Evolutionary conservation across 2,888 invertebrate species (phyloP), one percentile per base, ranked within the genome.

Genomic region (Keiferia lycopersicella): DNA sequence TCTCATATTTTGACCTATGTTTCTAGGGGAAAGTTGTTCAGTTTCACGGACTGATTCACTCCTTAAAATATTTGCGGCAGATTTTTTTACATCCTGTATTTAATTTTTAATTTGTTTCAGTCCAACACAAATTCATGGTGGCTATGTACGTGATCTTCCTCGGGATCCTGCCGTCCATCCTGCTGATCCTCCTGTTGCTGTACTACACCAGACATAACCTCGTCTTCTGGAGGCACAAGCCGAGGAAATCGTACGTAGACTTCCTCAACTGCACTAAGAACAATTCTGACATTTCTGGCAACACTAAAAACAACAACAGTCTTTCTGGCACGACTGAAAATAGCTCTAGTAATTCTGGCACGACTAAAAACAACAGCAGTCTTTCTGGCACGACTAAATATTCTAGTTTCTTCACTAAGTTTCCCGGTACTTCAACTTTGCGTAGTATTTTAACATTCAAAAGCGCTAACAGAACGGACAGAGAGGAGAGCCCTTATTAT

Each of bases 71-170:
- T n/a, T n/a, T n/a, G n/a, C n/a, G n/a, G n/a, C n/a, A n/a, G n/a
- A n/a, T n/a, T n/a, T n/a, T n/a, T n/a, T n/a, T n/a, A n/a, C n/a
- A n/a, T n/a, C n/a, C n/a, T n/a, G n/a, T n/a, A n/a, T n/a, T n/a
- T n/a, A n/a, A 20, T 20, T 56, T 59, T 45, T 71, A 50, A 39
- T 66, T 67, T 58, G 75, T 73, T 67, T 41, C 93, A 97, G 97
- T 95, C 69, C 93, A 94, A 80, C 93, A 93, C 71, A 95, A 94
- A 75, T 94, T 97, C 82, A 94, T 96, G 80, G 95, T 96, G 67
- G 96, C 96, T 39, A 93, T 98, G 92, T 96, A 96, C 84, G 94
- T 98, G 70, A 94, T 98, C 74, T 97, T 98, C 94, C 93, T 98
- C 73, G 95, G 96, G 26, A 94, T 98, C 72, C 92, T 98, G 64